Conservation (phyloP, 2,113 vertebrate genomes). For the Oreochromis spilurus region DNA sequence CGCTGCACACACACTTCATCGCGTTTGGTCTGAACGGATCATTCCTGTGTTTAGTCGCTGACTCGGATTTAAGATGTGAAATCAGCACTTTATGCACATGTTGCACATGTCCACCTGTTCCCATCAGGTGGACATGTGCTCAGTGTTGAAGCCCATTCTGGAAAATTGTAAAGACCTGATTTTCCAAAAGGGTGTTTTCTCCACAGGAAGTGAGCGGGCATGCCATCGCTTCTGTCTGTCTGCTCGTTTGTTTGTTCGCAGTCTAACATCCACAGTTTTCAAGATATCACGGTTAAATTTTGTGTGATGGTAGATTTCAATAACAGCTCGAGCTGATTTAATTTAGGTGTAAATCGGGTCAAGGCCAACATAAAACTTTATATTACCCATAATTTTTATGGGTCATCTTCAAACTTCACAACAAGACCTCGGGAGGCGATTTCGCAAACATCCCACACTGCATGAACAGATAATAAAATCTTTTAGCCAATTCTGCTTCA, state of each 20-base stretch:
- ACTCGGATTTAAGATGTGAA: background rate
- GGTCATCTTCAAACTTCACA: background rate
- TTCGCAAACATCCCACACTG: rapidly evolving
- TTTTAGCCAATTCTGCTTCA: background rate
- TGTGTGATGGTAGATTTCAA: background rate
- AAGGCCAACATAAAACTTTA: background rate
- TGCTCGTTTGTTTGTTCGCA: background rate
- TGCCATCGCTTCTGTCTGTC: background rate
- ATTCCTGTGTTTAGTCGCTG: background rate
- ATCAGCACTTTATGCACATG: background rate
- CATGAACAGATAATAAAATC: background rate
- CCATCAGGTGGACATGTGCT: background rate
- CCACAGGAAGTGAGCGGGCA: background rate
- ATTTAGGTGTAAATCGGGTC: background rate
- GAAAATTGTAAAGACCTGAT: background rate
- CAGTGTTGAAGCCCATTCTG: background rate
- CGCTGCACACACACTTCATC: background rate
- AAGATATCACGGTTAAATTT: background rate
- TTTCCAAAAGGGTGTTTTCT: background rate
- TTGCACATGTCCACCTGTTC: background rate
- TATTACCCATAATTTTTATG: background rate
- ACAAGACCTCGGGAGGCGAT: background rate
- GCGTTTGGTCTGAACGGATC: background rate
- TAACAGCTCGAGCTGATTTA: background rate
- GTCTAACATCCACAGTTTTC: background rate